phyloP scores from a whole-genome alignment of 2,113 vertebrate genomes.

The Mesocricetus auratus region DNA sequence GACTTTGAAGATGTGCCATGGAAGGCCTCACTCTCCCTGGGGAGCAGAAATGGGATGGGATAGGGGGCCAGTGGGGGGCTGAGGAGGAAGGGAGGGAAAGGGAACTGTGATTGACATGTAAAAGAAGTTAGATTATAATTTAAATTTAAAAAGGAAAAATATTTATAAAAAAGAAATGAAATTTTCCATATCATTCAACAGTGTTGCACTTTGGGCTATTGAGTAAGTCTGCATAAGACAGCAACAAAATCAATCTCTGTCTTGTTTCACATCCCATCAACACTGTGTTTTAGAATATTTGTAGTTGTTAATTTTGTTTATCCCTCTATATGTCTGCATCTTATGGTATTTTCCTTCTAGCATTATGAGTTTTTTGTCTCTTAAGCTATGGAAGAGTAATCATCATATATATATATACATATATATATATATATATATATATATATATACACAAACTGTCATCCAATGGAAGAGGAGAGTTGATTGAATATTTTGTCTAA shows the following conservation, averaged over 20 bases:
- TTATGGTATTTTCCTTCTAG: not conserved
- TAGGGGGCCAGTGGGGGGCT: too few relatives aligned
- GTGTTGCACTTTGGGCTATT: accelerated
- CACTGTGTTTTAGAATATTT: not conserved
- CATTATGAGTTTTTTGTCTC: not conserved
- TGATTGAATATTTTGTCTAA: not conserved
- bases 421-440: not conserved
- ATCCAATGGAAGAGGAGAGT: not conserved
- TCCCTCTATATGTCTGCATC: not conserved
- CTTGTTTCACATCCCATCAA: not conserved
- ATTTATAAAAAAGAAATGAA: not conserved
- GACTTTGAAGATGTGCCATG: too few relatives aligned
- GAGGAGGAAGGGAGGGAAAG: too few relatives aligned
- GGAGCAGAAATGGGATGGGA: too few relatives aligned
- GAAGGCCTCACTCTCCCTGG: too few relatives aligned
- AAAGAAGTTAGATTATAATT: too few relatives aligned
- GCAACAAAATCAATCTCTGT: too few relatives aligned
- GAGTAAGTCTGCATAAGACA: not conserved
- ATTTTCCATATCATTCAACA: too few relatives aligned
- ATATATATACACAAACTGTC: not conserved
- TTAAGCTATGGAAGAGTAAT: too few relatives aligned
- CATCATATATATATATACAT: not conserved
- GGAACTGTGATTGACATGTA: too few relatives aligned
- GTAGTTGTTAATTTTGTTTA: not conserved
- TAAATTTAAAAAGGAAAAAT: too few relatives aligned